Evolutionary conservation across 2,888 invertebrate genomes (phyloP).

Genomic region (Luperina testacea): DNA sequence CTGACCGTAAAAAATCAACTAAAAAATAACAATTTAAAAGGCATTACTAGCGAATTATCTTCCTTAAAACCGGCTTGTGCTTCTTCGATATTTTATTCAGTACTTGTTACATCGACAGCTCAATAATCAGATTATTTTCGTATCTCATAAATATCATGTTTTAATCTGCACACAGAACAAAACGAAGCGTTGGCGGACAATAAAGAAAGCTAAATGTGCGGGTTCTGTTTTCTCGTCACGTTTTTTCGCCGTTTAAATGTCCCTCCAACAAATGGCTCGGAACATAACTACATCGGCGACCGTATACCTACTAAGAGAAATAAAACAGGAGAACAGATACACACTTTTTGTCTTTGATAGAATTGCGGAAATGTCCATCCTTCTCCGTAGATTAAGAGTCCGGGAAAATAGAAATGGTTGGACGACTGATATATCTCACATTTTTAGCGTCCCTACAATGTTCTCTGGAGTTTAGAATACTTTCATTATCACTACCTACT

Average conservation of each 20-base stretch:
- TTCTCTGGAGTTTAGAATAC: too few species aligned
- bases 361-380: slow-evolving; percentile 35
- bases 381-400: slow-evolving; percentile 17
- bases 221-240: slow-evolving; percentile 87
- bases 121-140: slow-evolving; percentile 66
- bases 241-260: slow-evolving; percentile 86
- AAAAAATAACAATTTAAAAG: slow-evolving; percentile 36
- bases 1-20: slow-evolving; percentile 17
- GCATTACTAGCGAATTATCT: slow-evolving; percentile 41
- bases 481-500: too few species aligned
- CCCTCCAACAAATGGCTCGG: slow-evolving; percentile 83
- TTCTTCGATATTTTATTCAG: slow-evolving; percentile 53
- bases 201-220: slow-evolving; percentile 85
- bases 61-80: slow-evolving; percentile 27
- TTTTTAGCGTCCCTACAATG: too few species aligned
- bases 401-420: slow-evolving; percentile 15
- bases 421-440: not conserved
- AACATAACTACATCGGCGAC: slow-evolving; percentile 81
- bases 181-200: slow-evolving; percentile 79
- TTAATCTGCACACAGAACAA: slow-evolving; percentile 84
- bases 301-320: slow-evolving; percentile 74
- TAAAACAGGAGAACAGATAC: slow-evolving; percentile 67
- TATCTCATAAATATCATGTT: slow-evolving; percentile 80
- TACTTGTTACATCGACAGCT: slow-evolving; percentile 39
- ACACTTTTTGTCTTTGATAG: slow-evolving; percentile 52